phyloP scores from a whole-genome alignment of 2,888 invertebrate species.

The Myathropa florea region DNA sequence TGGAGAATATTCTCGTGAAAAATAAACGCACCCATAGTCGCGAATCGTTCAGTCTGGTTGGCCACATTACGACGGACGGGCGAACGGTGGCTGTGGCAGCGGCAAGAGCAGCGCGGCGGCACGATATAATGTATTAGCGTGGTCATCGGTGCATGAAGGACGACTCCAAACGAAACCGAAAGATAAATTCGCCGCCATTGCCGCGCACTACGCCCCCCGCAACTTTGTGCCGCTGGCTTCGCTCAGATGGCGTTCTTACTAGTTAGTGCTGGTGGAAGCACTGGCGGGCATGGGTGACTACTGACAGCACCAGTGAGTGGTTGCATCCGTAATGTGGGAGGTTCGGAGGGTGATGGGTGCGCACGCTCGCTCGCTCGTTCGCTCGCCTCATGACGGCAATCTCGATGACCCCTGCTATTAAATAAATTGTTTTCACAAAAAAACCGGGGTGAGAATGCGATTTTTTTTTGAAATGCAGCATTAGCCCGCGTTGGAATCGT shows the following conservation, averaged over 20 bases:
- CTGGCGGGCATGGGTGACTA: not conserved
- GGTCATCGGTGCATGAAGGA: conserved; percentile 77
- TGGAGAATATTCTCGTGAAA: conserved; percentile 67
- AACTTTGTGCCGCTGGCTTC: not conserved
- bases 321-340: conserved; percentile 1
- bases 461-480: not conserved
- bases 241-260: not conserved
- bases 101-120: conserved; percentile 29
- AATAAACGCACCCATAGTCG: conserved; percentile 69
- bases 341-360: not conserved
- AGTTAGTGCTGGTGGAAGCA: not conserved
- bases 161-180: conserved; percentile 73
- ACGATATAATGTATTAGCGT: conserved; percentile 64
- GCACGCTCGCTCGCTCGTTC: not conserved
- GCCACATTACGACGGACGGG: conserved; percentile 51
- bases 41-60: conserved; percentile 70
- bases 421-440: conserved; percentile 44
- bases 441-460: conserved; percentile 37
- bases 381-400: conserved; percentile 18
- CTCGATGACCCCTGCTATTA: conserved; percentile 55
- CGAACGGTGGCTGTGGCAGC: not conserved
- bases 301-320: not conserved
- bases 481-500: not conserved
- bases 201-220: not conserved
- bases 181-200: conserved; percentile 57